A percentile compares a stretch with the other conserved stretches of the same genome.
Conservation (phyloP, 2,797 vertebrate species). For the Gambusia yucatana region DNA sequence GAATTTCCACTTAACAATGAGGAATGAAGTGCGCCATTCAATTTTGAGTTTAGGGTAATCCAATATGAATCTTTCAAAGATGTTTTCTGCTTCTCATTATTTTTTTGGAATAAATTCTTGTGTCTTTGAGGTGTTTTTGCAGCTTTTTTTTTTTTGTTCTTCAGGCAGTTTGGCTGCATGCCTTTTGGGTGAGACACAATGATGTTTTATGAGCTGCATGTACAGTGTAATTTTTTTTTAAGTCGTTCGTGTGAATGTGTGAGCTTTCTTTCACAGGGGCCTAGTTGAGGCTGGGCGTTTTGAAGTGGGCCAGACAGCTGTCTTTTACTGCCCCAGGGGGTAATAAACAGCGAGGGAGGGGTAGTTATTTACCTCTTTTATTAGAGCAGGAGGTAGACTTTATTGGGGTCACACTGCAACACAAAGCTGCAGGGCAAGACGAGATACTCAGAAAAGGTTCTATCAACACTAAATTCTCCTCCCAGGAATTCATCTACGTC, state of each 20-base stretch:
- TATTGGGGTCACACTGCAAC: slow-evolving; percentile 86
- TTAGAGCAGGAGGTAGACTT: slow-evolving; percentile 76
- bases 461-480: slow-evolving; percentile 62
- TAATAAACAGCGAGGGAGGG: slow-evolving; percentile 82
- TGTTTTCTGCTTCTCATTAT: slow-evolving; percentile 27
- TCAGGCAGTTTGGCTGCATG: slow-evolving; percentile 19
- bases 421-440: slow-evolving; percentile 78
- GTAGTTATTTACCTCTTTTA: slow-evolving; percentile 81
- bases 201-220: slow-evolving; percentile 63
- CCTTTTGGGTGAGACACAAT: slow-evolving; percentile 31
- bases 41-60: slow-evolving; percentile 1
- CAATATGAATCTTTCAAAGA: background rate
- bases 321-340: slow-evolving; percentile 84
- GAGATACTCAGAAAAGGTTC: slow-evolving; percentile 40
- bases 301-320: slow-evolving; percentile 81
- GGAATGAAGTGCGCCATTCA: background rate
- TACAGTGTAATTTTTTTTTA: slow-evolving; percentile 71
- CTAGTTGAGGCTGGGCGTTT: slow-evolving; percentile 57
- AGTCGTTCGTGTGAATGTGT: slow-evolving; percentile 62
- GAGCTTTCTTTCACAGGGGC: slow-evolving; percentile 57
- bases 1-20: slow-evolving; percentile 7
- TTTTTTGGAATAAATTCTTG: slow-evolving; percentile 19
- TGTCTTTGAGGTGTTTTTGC: slow-evolving; percentile 13
- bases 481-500: slow-evolving; percentile 33
- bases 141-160: slow-evolving; percentile 11